A percentile compares a stretch with the other conserved stretches of the same genome.
Evolutionary conservation across 1,140 invertebrate genomes (phyloP).

Genomic region (Papilio xuthus): DNA sequence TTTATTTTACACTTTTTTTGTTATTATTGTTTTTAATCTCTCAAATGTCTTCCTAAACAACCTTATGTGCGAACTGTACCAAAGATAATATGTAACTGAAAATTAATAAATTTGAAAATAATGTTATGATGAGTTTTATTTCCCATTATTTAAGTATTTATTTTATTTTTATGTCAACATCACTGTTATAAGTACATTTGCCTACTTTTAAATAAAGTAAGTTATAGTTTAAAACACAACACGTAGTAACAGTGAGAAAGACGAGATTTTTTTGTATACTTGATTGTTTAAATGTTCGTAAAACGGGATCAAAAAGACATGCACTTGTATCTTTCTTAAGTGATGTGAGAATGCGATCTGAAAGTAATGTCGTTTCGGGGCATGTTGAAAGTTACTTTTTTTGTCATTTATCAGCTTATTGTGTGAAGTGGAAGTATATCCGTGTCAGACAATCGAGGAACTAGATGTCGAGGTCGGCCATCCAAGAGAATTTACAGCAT

Average conservation of each 20-base stretch:
- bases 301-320: no score
- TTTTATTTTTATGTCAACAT: not conserved
- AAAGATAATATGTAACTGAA: slow-evolving; percentile 37
- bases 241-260: not conserved
- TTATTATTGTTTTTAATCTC: slow-evolving; percentile 29
- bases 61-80: slow-evolving; percentile 37
- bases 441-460: no score
- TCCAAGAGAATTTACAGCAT: no score
- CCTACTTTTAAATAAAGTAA: not conserved
- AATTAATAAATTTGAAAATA: slow-evolving; percentile 30
- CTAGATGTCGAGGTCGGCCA: no score
- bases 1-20: slow-evolving; percentile 36
- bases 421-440: no score
- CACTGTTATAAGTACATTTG: not conserved
- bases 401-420: no score
- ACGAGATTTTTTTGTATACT: not conserved
- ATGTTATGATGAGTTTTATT: not conserved
- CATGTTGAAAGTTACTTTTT: no score
- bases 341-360: no score
- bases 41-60: slow-evolving; percentile 37
- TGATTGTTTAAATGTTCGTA: not conserved
- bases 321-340: no score
- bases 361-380: no score
- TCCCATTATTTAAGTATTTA: not conserved
- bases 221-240: not conserved